These are phyloP conservation scores for Bombus pyrosoma DNA, from an alignment of 1,140 invertebrate genomes.

Conservation along the genomic window DNA sequence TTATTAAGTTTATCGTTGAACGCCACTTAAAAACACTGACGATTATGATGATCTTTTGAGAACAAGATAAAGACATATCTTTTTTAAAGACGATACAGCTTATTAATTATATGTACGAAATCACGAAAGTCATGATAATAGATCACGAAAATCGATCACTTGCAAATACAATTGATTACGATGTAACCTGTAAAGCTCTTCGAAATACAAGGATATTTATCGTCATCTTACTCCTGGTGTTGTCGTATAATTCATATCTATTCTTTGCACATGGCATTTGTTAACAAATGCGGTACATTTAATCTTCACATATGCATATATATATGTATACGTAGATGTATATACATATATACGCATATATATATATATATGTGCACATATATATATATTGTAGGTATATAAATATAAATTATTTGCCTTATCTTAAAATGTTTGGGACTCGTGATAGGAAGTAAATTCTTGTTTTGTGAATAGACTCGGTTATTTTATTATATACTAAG, in stretches of 20 bases:
- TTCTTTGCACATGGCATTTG: conserved; percentile 26
- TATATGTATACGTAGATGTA: not conserved
- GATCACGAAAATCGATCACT: conserved; percentile 24
- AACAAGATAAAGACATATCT: conserved; percentile 29
- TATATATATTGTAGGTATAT: conserved; percentile 51
- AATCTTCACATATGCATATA: conserved; percentile 1
- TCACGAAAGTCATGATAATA: no score
- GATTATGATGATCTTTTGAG: conserved; percentile 7
- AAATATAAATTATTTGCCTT: conserved; percentile 72
- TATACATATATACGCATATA: not conserved
- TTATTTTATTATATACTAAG: conserved; percentile 54
- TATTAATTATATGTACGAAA: conserved; percentile 33
- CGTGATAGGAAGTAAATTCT: conserved; percentile 43
- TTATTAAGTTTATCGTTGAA: conserved; percentile 4
- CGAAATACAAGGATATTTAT: conserved; percentile 36
- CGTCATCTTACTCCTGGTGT: conserved; percentile 15
- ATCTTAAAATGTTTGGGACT: conserved; percentile 49
- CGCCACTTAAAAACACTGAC: conserved; percentile 33
- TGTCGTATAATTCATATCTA: conserved; percentile 27
- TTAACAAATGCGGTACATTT: conserved; percentile 31
- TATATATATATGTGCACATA: no score
- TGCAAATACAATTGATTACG: conserved; percentile 47
- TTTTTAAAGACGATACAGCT: conserved; percentile 37
- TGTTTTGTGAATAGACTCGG: conserved; percentile 28
- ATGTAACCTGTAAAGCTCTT: conserved; percentile 47